These are phyloP conservation scores for Dicentrarchus labrax DNA, from an alignment of 2,113 vertebrate species.

Conservation along the genomic window DNA sequence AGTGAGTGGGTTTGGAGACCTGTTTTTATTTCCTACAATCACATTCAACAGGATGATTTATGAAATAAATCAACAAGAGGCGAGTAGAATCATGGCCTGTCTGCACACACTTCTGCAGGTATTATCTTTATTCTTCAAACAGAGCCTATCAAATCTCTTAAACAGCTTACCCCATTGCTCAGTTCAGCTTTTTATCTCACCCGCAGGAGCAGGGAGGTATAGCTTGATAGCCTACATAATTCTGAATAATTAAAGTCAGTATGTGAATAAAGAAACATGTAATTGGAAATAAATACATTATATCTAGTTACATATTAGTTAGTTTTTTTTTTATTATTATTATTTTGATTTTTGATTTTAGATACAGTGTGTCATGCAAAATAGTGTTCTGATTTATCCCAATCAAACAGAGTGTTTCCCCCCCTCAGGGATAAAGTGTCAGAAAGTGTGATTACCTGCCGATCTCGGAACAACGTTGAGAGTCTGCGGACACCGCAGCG, in stretches of 20 bases:
- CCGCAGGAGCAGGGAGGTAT: neutral
- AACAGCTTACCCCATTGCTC: conserved; percentile 68
- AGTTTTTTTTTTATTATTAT: too few species aligned
- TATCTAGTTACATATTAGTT: neutral
- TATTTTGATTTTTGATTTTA: too few species aligned
- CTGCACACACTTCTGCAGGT: conserved; percentile 16
- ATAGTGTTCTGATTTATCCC: too few species aligned
- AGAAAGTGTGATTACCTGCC: conserved; percentile 66
- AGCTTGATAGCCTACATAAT: neutral
- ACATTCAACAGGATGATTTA: neutral
- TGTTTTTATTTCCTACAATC: too few species aligned
- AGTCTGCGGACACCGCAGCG: conserved; percentile 78
- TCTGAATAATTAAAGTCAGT: neutral
- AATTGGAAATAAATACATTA: neutral
- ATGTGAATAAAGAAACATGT: neutral
- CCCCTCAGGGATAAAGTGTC: neutral
- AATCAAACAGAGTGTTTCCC: neutral
- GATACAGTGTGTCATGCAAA: neutral
- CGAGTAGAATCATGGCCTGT: neutral
- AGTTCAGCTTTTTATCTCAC: conserved; percentile 32
- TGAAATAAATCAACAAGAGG: neutral
- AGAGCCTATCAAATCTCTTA: conserved; percentile 74
- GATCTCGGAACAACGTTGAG: conserved; percentile 69
- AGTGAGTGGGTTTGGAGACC: neutral
- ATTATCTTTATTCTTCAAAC: conserved; percentile 50